Percentiles rank a stretch among this genome's conserved stretches.
phyloP scores from a whole-genome alignment of 2,113 vertebrate genomes.

The Corvus cornix region DNA sequence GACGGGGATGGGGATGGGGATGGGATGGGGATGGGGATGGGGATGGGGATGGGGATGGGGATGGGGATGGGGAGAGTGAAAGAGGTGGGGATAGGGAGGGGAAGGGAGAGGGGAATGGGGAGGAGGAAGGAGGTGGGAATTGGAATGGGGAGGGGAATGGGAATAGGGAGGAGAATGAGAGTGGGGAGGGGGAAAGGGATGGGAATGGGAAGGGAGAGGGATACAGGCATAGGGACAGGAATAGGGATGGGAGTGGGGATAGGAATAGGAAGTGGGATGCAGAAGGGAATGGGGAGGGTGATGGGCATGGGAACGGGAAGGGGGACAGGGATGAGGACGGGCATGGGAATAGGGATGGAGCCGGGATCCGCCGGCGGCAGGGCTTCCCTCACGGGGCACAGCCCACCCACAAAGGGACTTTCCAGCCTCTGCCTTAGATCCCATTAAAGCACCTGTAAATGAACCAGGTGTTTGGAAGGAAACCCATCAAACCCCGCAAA shows the following conservation, averaged over 20 bases:
- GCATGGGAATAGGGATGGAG: no score
- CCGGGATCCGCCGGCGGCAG: accelerated
- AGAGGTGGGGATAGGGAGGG: not conserved
- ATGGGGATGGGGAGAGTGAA: accelerated
- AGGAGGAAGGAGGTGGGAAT: not conserved
- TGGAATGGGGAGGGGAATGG: no score
- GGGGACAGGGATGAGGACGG: accelerated
- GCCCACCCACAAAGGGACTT: not conserved
- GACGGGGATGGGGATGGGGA: not conserved
- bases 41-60: no score
- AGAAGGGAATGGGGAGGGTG: no score
- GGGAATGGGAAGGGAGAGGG: accelerated
- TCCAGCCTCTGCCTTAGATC: accelerated
- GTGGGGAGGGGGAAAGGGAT: no score
- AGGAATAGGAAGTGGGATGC: not conserved
- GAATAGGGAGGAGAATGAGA: not conserved
- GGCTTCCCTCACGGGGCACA: accelerated
- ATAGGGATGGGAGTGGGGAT: no score
- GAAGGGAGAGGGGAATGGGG: not conserved
- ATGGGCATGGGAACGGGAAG: not conserved
- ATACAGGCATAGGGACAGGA: not conserved
- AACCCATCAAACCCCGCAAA: accelerated
- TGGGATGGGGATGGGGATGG: no score
- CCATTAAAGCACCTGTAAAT: accelerated
- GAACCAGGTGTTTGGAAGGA: accelerated